Percentiles rank a stretch among this genome's conserved stretches.
Conservation (phyloP, 2,797 vertebrate species). For the Microchirus variegatus region DNA sequence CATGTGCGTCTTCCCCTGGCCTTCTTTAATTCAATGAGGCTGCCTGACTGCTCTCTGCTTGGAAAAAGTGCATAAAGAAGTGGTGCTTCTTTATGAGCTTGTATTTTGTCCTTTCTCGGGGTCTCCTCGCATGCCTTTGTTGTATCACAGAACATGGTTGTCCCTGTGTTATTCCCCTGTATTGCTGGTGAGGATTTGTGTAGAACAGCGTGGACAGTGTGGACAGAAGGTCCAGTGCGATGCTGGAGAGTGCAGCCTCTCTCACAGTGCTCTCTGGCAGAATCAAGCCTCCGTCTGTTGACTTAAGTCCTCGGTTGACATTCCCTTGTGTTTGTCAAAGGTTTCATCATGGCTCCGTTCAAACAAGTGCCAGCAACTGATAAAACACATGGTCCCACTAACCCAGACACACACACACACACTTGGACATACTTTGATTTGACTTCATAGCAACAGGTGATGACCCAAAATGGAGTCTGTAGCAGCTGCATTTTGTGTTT, state of each 20-base stretch:
- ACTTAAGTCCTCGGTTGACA: slow-evolving; percentile 79
- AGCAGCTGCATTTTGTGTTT: slow-evolving; percentile 48
- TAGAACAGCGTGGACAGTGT: slow-evolving; percentile 9
- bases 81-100: slow-evolving; percentile 48
- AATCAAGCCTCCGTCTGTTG: slow-evolving; percentile 68
- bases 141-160: slow-evolving; percentile 10
- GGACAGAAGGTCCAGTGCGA: slow-evolving; percentile 27
- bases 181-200: slow-evolving; percentile 6
- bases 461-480: slow-evolving; percentile 28
- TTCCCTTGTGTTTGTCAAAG: slow-evolving; percentile 78
- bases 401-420: slow-evolving; percentile 28
- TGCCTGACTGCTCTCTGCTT: slow-evolving; percentile 29
- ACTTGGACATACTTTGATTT: slow-evolving; percentile 37
- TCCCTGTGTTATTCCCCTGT: slow-evolving; percentile 14
- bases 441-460: slow-evolving; percentile 76
- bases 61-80: slow-evolving; percentile 13
- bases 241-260: slow-evolving; percentile 58
- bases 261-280: slow-evolving; percentile 55
- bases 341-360: slow-evolving; percentile 78
- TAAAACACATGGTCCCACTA: slow-evolving; percentile 77
- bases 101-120: slow-evolving; percentile 22
- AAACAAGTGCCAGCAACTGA: slow-evolving; percentile 81
- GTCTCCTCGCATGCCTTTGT: slow-evolving; percentile 18
- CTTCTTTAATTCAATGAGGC: slow-evolving; percentile 41
- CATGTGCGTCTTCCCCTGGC: slow-evolving; percentile 27